These are phyloP conservation scores for Ceuthmochares aereus DNA, from an alignment of 2,113 vertebrate species.

Conservation along the genomic window DNA sequence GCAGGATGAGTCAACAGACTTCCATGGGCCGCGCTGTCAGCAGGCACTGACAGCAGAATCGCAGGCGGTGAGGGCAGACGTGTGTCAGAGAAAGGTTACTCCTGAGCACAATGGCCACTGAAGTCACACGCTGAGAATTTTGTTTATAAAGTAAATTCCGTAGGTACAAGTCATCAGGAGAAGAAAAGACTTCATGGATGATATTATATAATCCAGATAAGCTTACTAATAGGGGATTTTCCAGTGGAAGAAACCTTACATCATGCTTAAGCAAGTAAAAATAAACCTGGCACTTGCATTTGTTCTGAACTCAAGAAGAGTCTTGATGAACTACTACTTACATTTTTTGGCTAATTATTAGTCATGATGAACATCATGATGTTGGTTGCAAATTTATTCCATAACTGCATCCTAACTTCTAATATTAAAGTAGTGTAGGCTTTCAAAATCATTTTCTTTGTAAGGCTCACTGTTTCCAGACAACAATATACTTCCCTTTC, in stretches of 20 bases:
- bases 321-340: constrained; percentile 53
- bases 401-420: constrained; percentile 45
- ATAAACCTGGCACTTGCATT: constrained; percentile 59
- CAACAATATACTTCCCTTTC: constrained; percentile 19
- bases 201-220: constrained; percentile 57
- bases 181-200: constrained; percentile 34
- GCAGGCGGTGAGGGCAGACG: background rate
- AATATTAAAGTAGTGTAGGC: background rate
- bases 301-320: constrained; percentile 42
- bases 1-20: background rate
- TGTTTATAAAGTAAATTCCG: constrained; percentile 29
- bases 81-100: constrained; percentile 16
- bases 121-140: constrained; percentile 2
- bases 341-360: constrained; percentile 58
- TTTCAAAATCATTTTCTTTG: constrained; percentile 23
- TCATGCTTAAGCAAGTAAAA: constrained; percentile 62
- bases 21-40: background rate
- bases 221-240: constrained; percentile 64
- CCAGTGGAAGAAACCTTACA: constrained; percentile 67
- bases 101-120: background rate
- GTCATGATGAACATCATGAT: constrained; percentile 18
- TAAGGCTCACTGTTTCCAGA: constrained; percentile 53
- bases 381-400: constrained; percentile 35
- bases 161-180: constrained; percentile 22
- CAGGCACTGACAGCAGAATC: background rate